Percentiles rank a stretch among this genome's conserved stretches.
Evolutionary conservation across 2,797 vertebrate species (phyloP).

Genomic region (Scleropages formosus): DNA sequence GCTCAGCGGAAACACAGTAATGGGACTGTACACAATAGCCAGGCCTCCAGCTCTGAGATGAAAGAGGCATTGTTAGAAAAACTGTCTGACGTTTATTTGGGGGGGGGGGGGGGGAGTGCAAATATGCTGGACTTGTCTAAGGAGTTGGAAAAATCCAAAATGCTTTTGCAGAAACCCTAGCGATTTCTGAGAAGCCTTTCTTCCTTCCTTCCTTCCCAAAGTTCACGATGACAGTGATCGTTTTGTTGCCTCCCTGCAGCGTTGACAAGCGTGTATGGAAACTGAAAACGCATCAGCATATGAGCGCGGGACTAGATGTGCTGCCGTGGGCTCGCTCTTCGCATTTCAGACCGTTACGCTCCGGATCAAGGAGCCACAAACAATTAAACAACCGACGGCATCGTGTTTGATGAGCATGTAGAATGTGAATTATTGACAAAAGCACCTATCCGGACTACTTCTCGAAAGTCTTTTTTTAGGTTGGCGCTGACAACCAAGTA

Average conservation of each 20-base stretch:
- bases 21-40: neutral
- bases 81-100: slow-evolving; percentile 17
- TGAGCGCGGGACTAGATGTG: neutral
- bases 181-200: slow-evolving; percentile 9
- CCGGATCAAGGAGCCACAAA: slow-evolving; percentile 8
- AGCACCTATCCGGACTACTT: too few relatives aligned
- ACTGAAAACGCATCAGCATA: neutral
- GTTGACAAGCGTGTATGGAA: neutral
- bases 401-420: too few relatives aligned
- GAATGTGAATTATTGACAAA: neutral
- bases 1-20: neutral
- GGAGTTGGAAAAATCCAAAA: neutral
- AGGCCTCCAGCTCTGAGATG: neutral
- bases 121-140: neutral
- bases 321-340: neutral
- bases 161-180: neutral
- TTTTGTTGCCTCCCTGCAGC: neutral
- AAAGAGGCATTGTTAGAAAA: slow-evolving; percentile 27
- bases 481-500: too few relatives aligned
- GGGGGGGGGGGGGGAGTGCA: slow-evolving; percentile 25
- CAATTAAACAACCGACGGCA: too few relatives aligned
- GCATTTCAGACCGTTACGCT: neutral
- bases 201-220: too few relatives aligned
- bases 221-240: neutral
- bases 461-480: too few relatives aligned